Base-by-base conservation (phyloP, 2,888 invertebrate genomes). In the Xestobium rufovillosum region DNA sequence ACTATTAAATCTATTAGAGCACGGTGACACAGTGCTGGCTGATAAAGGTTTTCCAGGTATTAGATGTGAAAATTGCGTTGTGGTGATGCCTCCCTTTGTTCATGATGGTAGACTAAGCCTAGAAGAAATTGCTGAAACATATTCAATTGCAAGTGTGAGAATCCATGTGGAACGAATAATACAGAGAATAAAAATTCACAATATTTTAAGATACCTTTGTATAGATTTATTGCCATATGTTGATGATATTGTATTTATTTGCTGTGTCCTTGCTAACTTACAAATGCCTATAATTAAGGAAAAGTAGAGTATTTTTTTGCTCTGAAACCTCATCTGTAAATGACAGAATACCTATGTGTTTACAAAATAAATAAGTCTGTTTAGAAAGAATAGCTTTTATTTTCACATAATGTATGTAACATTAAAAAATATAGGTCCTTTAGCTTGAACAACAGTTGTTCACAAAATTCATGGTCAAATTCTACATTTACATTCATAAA, bases 1-100 rank as follows among this genome's bases (percentile, higher is more conserved):
- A 8, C n/a, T 19, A n/a, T n/a, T 19, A 19, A n/a, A 19, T 8
- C 23, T 19, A n/a, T 19, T 19, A 19, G n/a, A 19, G n/a, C 6
- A 19, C 9, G 28, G 14, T 11, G 32, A 4, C 14, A n/a, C 14
- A 11, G 12, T 11, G 11, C 14, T 30, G n/a, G 30, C 30, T 14
- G 30, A 30, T 30, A 30, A 11, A 30, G 30, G 30, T 12, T 30
- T 30, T 14, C 30, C 30, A 4, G 13, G 14, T 13, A 14, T 30
- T 8, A 30, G 14, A 13, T 30, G 13, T 3, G 30, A 32, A 19
- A 10, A 32, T 16, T 3, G 4, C 12, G n/a, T 32, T 10, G 3
- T 32, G 13, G 32, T 32, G 10, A 32, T 32, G 32, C 32, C 32
- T n/a, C 32, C 32, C 8, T 17, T 33, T 25, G 23, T 33, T 10